Conservation (phyloP, 2,797 vertebrate genomes). For the Rhinichthys osculus region DNA sequence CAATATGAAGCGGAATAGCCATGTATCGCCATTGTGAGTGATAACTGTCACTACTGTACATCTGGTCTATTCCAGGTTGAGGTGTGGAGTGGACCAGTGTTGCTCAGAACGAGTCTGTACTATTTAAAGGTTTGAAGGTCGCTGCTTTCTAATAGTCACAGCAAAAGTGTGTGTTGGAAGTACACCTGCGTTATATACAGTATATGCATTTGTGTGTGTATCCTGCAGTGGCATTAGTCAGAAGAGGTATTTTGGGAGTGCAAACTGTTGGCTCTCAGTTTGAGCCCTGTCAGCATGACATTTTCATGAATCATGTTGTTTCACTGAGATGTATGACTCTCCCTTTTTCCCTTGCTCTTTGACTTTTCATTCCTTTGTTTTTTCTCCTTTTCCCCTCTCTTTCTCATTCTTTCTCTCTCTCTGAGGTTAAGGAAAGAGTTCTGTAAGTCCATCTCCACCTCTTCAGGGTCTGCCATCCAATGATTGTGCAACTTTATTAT, state of each 20-base stretch:
- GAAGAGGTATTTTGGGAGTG: slow-evolving; percentile 73
- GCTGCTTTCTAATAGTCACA: slow-evolving; percentile 34
- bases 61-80: slow-evolving; percentile 28
- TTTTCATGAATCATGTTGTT: slow-evolving; percentile 80
- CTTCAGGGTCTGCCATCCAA: background rate
- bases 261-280: slow-evolving; percentile 71
- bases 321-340: slow-evolving; percentile 66
- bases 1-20: background rate
- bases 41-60: background rate
- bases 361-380: slow-evolving; percentile 23
- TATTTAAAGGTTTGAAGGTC: slow-evolving; percentile 51
- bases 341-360: slow-evolving; percentile 42
- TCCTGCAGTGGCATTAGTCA: slow-evolving; percentile 73
- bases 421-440: slow-evolving; percentile 36
- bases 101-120: slow-evolving; percentile 17
- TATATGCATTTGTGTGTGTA: slow-evolving; percentile 34
- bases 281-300: slow-evolving; percentile 71
- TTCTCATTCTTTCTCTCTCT: background rate
- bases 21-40: slow-evolving; percentile 11
- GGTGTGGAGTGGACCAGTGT: slow-evolving; percentile 28
- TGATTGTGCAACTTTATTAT: background rate
- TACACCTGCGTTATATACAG: slow-evolving; percentile 51
- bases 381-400: background rate
- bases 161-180: slow-evolving; percentile 47
- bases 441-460: slow-evolving; percentile 13